These are phyloP conservation scores for Remorina albescens DNA, from an alignment of 2,797 vertebrate species.

Conservation along the genomic window DNA sequence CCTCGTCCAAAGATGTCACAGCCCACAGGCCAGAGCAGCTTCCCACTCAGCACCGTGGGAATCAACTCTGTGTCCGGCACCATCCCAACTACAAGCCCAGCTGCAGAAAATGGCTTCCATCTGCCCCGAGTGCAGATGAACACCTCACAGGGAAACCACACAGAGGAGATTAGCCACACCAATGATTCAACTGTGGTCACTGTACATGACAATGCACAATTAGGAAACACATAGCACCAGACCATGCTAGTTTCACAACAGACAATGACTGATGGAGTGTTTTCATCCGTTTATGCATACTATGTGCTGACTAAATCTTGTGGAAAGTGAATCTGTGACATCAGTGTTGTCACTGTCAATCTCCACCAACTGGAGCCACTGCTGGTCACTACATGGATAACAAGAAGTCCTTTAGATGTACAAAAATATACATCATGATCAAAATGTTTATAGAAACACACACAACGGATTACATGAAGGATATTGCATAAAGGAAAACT, in stretches of 20 bases:
- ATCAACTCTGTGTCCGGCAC: slow-evolving; percentile 64
- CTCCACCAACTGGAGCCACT: slow-evolving; percentile 49
- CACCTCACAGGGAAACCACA: slow-evolving; percentile 58
- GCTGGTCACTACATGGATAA: slow-evolving; percentile 24
- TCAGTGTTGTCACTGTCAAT: slow-evolving; percentile 11
- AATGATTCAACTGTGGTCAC: slow-evolving; percentile 78
- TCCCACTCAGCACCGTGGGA: slow-evolving; percentile 64
- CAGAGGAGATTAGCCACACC: slow-evolving; percentile 74
- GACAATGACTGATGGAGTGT: slow-evolving; percentile 39
- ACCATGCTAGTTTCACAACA: slow-evolving; percentile 21
- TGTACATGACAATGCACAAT: slow-evolving; percentile 65
- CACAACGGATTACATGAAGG: slow-evolving; percentile 35
- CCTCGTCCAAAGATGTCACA: slow-evolving; percentile 72
- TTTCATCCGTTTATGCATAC: slow-evolving; percentile 19
- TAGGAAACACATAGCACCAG: slow-evolving; percentile 79
- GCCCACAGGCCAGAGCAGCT: slow-evolving; percentile 64
- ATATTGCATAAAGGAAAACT: slow-evolving; percentile 29
- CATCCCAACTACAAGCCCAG: slow-evolving; percentile 31
- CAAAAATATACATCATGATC: slow-evolving; percentile 53
- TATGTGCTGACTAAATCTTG: slow-evolving; percentile 66
- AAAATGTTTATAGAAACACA: slow-evolving; percentile 47
- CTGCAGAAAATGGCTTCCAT: slow-evolving; percentile 59
- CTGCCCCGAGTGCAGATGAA: slow-evolving; percentile 68
- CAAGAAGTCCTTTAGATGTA: slow-evolving; percentile 18
- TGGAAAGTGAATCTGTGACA: slow-evolving; percentile 28